These are phyloP conservation scores for Pachymerium ferrugineum DNA, from an alignment of 2,888 invertebrate species.

Conservation along the genomic window DNA sequence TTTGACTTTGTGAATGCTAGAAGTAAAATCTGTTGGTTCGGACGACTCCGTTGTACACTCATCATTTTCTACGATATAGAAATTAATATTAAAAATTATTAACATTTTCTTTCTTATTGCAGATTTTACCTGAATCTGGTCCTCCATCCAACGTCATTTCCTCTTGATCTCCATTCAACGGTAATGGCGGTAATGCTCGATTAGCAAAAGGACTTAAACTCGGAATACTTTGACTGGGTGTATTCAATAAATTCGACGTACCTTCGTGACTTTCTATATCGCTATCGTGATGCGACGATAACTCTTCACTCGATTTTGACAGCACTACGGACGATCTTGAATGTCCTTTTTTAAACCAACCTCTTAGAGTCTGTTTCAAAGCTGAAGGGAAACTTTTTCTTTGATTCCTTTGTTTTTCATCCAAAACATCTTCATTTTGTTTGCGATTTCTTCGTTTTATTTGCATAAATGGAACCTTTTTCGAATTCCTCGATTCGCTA, in stretches of 20 bases:
- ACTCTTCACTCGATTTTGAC: constrained; percentile 38
- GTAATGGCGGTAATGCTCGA: constrained; percentile 40
- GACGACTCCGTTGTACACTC: not conserved
- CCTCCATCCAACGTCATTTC: not conserved
- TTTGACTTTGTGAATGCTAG: constrained; percentile 88
- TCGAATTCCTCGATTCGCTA: not conserved
- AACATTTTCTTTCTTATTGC: not conserved
- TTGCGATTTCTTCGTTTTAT: constrained; percentile 35
- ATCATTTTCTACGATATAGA: not conserved
- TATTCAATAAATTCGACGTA: constrained; percentile 21
- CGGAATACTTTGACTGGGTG: constrained; percentile 34
- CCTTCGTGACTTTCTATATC: not conserved
- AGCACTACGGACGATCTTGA: not conserved
- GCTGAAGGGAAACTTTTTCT: constrained; percentile 38
- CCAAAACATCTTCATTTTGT: constrained; percentile 34
- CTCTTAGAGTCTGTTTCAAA: constrained; percentile 38
- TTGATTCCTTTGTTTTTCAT: constrained; percentile 18
- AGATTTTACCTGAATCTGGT: not conserved
- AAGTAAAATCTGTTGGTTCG: constrained; percentile 64
- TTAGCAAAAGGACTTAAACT: constrained; percentile 40
- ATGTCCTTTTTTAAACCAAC: constrained; percentile 37
- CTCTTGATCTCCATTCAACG: not conserved
- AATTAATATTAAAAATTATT: not conserved
- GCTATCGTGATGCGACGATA: constrained; percentile 35
- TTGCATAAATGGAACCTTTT: constrained; percentile 5